phyloP scores from a whole-genome alignment of 2,888 invertebrate genomes.

The Temnothorax rugatulus region DNA sequence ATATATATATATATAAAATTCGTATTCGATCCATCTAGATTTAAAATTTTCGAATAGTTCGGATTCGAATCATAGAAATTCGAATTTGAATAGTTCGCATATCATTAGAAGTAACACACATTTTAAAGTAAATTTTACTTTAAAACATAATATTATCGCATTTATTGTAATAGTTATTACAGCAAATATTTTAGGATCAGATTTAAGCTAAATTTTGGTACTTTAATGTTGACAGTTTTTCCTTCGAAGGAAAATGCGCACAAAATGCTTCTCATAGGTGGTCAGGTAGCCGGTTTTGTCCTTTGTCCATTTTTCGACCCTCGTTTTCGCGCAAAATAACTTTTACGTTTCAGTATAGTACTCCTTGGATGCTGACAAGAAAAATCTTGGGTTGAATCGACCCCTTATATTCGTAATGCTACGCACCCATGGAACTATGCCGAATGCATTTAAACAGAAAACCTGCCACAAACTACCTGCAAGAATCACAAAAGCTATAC shows the following conservation, averaged over 20 bases:
- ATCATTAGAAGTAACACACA: background rate
- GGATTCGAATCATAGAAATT: too few relatives aligned
- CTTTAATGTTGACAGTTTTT: background rate
- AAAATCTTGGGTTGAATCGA: constrained; percentile 1
- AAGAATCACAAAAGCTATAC: too few relatives aligned
- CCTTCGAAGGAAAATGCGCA: background rate
- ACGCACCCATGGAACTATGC: background rate
- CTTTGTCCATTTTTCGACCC: constrained; percentile 1
- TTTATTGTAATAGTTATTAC: background rate
- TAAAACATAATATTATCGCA: background rate
- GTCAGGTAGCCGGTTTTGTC: background rate
- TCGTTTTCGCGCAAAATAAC: background rate
- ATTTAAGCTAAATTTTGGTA: background rate
- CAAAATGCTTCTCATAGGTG: background rate
- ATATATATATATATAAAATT: too few relatives aligned
- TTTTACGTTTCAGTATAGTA: constrained; percentile 13
- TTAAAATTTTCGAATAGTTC: too few relatives aligned
- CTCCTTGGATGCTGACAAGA: background rate
- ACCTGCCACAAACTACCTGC: constrained; percentile 2
- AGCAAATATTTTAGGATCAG: background rate
- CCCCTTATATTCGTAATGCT: background rate
- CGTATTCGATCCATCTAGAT: too few relatives aligned
- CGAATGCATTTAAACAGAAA: constrained; percentile 17
- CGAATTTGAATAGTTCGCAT: too few relatives aligned
- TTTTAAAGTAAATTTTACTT: background rate